These are phyloP conservation scores for Anagyrus pseudococci DNA, from an alignment of 2,888 invertebrate genomes.

Conservation along the genomic window DNA sequence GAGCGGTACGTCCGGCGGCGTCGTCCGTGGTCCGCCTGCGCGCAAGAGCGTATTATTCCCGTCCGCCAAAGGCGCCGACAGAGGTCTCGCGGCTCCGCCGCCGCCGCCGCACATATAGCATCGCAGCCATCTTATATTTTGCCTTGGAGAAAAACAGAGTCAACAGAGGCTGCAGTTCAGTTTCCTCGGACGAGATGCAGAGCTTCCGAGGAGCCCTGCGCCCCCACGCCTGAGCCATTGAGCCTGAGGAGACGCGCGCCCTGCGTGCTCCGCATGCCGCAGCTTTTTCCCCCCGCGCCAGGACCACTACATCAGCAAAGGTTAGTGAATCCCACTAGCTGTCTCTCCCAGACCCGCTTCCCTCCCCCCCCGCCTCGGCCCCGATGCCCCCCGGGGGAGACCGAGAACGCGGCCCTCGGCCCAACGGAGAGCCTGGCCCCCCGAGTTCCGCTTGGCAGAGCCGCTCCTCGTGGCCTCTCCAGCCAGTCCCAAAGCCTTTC, in stretches of 20 bases:
- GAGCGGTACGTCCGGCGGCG: background rate
- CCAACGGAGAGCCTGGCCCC: background rate
- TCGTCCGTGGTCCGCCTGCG: background rate
- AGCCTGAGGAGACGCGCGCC: conserved; percentile 40
- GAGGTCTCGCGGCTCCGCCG: conserved; percentile 29
- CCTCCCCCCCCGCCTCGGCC: background rate
- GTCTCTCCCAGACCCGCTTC: background rate
- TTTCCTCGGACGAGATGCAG: conserved; percentile 55
- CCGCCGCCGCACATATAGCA: conserved; percentile 34
- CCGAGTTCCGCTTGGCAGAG: background rate
- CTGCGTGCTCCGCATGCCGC: conserved; percentile 60
- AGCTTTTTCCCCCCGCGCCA: conserved; percentile 58
- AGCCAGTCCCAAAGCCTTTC: no score
- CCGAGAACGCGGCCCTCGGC: no score
- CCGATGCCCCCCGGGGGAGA: background rate
- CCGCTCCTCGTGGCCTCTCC: no score
- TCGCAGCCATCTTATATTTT: conserved; percentile 63
- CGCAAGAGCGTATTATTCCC: background rate
- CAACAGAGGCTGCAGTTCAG: conserved; percentile 37
- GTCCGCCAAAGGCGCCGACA: conserved; percentile 18
- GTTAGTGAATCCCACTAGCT: conserved; percentile 51
- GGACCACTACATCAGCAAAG: conserved; percentile 62
- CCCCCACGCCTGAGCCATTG: conserved; percentile 54
- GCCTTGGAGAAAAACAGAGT: conserved; percentile 60
- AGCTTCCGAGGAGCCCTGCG: conserved; percentile 44